Evolutionary conservation across 2,113 vertebrate genomes (phyloP).

Genomic region (Hydrochoerus hydrochaeris): DNA sequence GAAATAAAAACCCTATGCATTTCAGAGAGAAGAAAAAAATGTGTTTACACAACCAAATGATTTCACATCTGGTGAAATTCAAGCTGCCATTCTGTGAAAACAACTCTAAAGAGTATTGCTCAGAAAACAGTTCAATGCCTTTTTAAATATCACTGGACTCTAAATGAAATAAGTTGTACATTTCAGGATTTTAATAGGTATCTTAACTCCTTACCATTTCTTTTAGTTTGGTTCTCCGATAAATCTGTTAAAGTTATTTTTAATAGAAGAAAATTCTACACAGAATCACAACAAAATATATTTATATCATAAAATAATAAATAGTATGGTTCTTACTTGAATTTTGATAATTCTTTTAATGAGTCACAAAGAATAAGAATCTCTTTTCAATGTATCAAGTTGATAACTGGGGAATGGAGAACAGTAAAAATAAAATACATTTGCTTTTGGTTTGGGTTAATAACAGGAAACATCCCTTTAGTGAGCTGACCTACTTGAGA

Average conservation of each 20-base stretch:
- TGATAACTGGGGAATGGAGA: neutral
- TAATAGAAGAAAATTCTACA: neutral
- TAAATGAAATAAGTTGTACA: neutral
- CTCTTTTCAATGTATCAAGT: neutral
- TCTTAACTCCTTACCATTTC: neutral
- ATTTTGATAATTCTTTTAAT: neutral
- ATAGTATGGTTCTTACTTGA: neutral
- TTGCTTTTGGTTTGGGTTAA: constrained; percentile 42
- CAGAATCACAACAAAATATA: neutral
- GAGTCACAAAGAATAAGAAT: neutral
- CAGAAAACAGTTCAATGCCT: constrained; percentile 25
- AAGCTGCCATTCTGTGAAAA: constrained; percentile 64
- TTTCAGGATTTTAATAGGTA: constrained; percentile 4
- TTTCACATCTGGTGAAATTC: constrained; percentile 80
- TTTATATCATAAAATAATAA: neutral
- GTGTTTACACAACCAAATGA: constrained; percentile 76
- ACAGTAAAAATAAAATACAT: constrained; percentile 17
- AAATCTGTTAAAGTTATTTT: neutral
- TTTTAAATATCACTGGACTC: constrained; percentile 45
- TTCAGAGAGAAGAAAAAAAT: constrained; percentile 61
- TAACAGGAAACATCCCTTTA: constrained; percentile 7
- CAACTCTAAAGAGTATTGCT: constrained; percentile 8
- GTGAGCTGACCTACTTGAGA: neutral
- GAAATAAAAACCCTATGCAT: constrained; percentile 70
- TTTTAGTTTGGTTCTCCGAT: neutral